phyloP scores from a whole-genome alignment of 1,140 invertebrate genomes.

The Zaprionus vittiger region DNA sequence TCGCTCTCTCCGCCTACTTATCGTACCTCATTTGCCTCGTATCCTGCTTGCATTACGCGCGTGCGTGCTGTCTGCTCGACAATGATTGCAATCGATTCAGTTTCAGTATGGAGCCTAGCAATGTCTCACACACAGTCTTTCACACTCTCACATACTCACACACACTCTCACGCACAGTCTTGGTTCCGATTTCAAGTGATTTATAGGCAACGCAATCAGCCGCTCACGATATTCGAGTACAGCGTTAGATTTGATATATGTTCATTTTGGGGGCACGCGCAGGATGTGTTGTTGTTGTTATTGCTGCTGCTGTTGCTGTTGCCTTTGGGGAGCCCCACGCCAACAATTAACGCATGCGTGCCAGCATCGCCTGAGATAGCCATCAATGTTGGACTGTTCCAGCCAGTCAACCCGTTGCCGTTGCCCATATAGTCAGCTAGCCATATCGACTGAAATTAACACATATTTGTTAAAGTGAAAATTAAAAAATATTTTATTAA shows the following conservation, averaged over 20 bases:
- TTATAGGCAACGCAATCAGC: conserved; percentile 76
- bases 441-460: background rate
- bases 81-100: conserved; percentile 77
- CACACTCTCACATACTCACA: conserved; percentile 13
- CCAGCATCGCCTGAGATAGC: conserved; percentile 54
- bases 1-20: conserved; percentile 2
- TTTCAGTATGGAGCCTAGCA: conserved; percentile 25
- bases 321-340: conserved; percentile 52
- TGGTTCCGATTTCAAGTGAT: conserved; percentile 68
- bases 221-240: conserved; percentile 73
- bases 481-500: background rate
- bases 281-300: conserved; percentile 63
- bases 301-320: conserved; percentile 13
- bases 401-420: background rate
- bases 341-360: conserved; percentile 80
- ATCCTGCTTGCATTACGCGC: conserved; percentile 59
- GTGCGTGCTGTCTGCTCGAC: conserved; percentile 72
- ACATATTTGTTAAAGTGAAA: background rate
- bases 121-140: conserved; percentile 12
- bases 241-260: conserved; percentile 80
- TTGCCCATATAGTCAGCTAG: conserved; percentile 16
- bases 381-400: conserved; percentile 47
- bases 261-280: conserved; percentile 79
- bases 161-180: conserved; percentile 11
- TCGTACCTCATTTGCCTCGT: conserved; percentile 6